These are phyloP conservation scores for Procapra przewalskii DNA, from an alignment of 2,113 vertebrate species.

Conservation along the genomic window DNA sequence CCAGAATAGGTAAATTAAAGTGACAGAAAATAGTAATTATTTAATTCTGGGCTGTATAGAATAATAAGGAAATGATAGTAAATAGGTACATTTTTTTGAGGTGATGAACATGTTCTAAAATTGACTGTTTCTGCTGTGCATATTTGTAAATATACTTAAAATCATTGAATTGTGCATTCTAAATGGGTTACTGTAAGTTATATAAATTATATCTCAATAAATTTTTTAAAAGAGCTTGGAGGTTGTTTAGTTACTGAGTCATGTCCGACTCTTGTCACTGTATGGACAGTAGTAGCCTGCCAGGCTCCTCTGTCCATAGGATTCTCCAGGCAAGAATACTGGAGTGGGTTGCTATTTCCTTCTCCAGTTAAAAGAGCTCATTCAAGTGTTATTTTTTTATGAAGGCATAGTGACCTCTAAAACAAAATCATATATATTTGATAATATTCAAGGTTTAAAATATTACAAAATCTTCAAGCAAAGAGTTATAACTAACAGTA, in stretches of 20 bases:
- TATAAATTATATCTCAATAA: neutral
- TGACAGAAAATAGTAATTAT: neutral
- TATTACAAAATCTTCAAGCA: neutral
- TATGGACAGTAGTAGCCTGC: neutral
- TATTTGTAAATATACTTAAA: neutral
- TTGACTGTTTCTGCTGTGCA: neutral
- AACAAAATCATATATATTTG: neutral
- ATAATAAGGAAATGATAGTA: neutral
- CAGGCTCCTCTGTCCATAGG: neutral
- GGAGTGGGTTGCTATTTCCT: neutral
- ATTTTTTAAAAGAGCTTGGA: neutral
- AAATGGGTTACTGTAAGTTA: neutral
- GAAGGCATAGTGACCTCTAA: neutral
- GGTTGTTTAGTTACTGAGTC: neutral
- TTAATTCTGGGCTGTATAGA: neutral
- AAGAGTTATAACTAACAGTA: neutral
- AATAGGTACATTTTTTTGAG: neutral
- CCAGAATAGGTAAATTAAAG: neutral
- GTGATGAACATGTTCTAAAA: neutral
- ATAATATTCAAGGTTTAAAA: neutral
- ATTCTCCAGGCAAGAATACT: neutral
- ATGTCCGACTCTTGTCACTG: neutral
- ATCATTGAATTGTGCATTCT: neutral
- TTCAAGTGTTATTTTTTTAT: neutral
- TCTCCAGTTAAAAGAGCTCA: neutral